Evolutionary conservation across 2,888 invertebrate species (phyloP).

Genomic region (Xanthostigma xanthostigma): DNA sequence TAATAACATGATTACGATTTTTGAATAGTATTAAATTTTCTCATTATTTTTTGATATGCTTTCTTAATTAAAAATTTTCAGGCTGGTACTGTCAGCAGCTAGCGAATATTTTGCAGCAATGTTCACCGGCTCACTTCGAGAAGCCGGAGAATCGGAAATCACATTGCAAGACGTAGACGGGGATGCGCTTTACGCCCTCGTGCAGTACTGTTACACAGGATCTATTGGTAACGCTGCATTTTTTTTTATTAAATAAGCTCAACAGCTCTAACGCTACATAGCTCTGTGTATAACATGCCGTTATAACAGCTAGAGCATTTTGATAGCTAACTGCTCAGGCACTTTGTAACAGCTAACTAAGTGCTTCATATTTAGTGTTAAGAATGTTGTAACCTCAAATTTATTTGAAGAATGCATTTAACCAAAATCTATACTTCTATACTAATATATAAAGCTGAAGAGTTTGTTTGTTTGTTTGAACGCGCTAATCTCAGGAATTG

Average conservation of each 20-base stretch:
- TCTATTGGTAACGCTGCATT: slow-evolving; percentile 29
- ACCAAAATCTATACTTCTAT: no score
- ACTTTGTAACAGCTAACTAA: no score
- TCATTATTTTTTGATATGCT: slow-evolving; percentile 7
- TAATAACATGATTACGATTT: background rate
- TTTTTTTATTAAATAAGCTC: background rate
- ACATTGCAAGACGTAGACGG: slow-evolving; percentile 73
- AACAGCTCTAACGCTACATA: no score
- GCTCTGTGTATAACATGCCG: no score
- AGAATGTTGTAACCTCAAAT: no score
- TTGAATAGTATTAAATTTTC: background rate
- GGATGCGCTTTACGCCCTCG: slow-evolving; percentile 68
- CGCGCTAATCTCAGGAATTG: no score
- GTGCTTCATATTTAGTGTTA: no score
- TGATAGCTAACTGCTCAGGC: no score
- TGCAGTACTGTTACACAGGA: slow-evolving; percentile 87
- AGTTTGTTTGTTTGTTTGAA: no score
- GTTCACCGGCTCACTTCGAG: slow-evolving; percentile 80
- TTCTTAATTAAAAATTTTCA: slow-evolving; percentile 22
- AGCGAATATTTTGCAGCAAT: slow-evolving; percentile 93
- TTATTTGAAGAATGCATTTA: no score
- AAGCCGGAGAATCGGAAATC: slow-evolving; percentile 71
- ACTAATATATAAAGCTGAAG: no score
- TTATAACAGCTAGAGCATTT: no score
- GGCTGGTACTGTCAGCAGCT: slow-evolving; percentile 77